Evolutionary conservation across 1,140 invertebrate species (phyloP).

Genomic region (Drosophila insularis): DNA sequence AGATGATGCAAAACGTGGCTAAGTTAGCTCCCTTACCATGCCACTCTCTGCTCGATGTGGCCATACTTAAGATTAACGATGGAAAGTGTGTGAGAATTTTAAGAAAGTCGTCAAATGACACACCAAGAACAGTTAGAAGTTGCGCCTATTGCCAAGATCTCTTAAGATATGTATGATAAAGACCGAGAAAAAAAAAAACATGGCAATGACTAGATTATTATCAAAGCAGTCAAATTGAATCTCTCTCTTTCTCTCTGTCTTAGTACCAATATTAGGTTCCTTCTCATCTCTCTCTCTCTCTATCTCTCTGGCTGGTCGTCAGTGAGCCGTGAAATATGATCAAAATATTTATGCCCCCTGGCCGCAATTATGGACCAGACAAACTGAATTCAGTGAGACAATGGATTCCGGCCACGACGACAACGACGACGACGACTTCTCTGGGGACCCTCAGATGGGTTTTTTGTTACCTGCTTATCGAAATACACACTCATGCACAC

Average conservation of each 20-base stretch:
- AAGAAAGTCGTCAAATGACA: constrained; percentile 63
- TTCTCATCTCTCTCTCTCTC: neutral
- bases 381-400: constrained; percentile 45
- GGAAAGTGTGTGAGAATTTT: constrained; percentile 73
- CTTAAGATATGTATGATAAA: constrained; percentile 2
- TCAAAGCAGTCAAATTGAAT: constrained; percentile 22
- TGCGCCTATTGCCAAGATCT: constrained; percentile 8
- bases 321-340: constrained; percentile 77
- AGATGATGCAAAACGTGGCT: constrained; percentile 74
- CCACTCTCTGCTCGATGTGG: neutral
- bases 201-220: constrained; percentile 61
- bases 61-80: constrained; percentile 64
- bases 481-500: neutral
- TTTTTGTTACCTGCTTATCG: constrained; percentile 63
- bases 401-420: constrained; percentile 23
- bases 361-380: constrained; percentile 62
- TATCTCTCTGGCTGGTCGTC: constrained; percentile 25
- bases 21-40: constrained; percentile 2
- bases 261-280: no score
- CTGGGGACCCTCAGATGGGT: constrained; percentile 50
- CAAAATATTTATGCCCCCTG: constrained; percentile 70
- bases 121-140: constrained; percentile 51
- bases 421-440: neutral
- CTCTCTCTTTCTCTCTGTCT: neutral
- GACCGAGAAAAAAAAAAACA: constrained; percentile 27